Conservation (phyloP, 2,888 invertebrate species). For the Branchellion lobata region DNA sequence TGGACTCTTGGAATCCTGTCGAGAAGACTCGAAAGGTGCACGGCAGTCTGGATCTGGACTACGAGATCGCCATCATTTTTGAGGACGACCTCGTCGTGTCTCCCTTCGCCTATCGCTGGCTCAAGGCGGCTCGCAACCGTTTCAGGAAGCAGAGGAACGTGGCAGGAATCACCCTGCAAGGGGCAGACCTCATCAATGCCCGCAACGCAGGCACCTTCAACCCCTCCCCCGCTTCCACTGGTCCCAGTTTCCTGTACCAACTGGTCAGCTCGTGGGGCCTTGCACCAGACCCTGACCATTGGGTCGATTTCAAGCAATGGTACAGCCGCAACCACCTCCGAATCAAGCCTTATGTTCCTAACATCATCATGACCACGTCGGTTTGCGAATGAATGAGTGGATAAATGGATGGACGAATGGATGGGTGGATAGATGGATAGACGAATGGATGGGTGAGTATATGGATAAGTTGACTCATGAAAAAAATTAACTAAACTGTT, state of each 20-base stretch:
- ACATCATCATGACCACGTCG: constrained; percentile 51
- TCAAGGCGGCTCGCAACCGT: constrained; percentile 40
- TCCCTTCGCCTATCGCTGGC: constrained; percentile 46
- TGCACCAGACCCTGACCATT: constrained; percentile 47
- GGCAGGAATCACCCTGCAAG: constrained; percentile 47
- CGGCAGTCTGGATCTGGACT: constrained; percentile 46
- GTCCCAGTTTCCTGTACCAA: constrained; percentile 47
- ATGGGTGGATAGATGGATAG: too few relatives aligned
- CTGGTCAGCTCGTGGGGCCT: constrained; percentile 51
- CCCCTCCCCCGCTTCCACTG: not conserved
- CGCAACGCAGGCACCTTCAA: constrained; percentile 45
- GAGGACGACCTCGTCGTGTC: constrained; percentile 55
- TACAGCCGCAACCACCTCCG: constrained; percentile 45
- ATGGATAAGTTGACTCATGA: too few relatives aligned
- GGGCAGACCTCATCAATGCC: constrained; percentile 50
- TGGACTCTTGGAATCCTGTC: constrained; percentile 53
- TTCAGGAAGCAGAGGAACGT: constrained; percentile 38
- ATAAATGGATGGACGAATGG: too few relatives aligned
- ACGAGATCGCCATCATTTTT: constrained; percentile 55
- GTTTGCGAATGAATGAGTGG: not conserved
- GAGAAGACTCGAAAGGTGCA: not conserved
- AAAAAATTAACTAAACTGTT: too few relatives aligned
- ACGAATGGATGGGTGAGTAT: too few relatives aligned
- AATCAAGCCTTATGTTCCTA: constrained; percentile 53
- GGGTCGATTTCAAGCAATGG: constrained; percentile 51